Evolutionary conservation across 2,113 vertebrate species (phyloP).

Genomic region (Odocoileus virginianus): DNA sequence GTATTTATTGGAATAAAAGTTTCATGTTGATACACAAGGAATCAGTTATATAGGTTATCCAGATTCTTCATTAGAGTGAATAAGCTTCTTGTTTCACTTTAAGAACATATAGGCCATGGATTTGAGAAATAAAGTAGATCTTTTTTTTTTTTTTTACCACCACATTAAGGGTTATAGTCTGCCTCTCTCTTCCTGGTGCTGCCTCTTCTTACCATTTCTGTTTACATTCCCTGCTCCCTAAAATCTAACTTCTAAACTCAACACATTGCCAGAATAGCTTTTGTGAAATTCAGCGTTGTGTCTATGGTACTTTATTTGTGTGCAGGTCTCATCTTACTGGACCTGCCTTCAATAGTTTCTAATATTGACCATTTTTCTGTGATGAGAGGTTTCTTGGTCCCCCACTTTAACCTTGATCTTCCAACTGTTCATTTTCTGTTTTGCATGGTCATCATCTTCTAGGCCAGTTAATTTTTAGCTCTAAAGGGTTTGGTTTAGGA

Average conservation of each 20-base stretch:
- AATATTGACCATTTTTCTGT: neutral
- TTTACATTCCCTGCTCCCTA: neutral
- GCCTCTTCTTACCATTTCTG: neutral
- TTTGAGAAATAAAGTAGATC: neutral
- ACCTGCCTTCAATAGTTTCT: neutral
- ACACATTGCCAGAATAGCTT: neutral
- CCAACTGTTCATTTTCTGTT: neutral
- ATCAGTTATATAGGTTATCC: neutral
- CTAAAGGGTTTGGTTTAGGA: neutral
- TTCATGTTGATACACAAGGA: neutral
- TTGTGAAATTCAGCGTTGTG: neutral
- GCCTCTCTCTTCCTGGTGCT: neutral
- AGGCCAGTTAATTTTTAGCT: neutral
- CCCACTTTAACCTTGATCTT: neutral
- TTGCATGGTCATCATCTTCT: neutral
- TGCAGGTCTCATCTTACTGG: neutral
- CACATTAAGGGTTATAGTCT: neutral
- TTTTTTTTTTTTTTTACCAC: neutral
- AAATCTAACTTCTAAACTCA: neutral
- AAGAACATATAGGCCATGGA: neutral
- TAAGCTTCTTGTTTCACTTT: neutral
- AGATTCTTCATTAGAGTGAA: neutral
- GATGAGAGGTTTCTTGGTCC: neutral
- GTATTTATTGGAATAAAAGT: neutral
- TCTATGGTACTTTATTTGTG: neutral